Base-by-base conservation (phyloP, 2,797 vertebrate genomes). In the Muscicapa striata region DNA sequence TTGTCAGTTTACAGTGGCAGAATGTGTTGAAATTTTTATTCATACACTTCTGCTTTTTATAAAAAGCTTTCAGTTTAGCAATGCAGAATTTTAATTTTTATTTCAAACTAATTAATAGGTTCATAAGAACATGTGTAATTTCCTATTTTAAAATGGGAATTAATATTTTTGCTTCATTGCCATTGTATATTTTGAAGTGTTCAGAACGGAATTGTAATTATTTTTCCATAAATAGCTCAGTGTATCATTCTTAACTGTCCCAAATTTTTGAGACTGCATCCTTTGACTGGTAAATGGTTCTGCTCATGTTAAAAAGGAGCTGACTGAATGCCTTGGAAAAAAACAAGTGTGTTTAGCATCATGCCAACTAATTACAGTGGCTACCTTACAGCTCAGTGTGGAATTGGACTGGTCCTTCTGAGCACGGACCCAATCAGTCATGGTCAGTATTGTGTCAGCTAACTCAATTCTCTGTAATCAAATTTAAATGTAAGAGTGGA, bases 381-480 rank as follows among this genome's bases (percentile, higher is more conserved):
- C 79, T 89, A 59, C 82, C 76, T 92, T 84, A 87, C 54, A 96
- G 87, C 79, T 91, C 76, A 32, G 0, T 30, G 32, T 36, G 64
- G 88, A 89, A 90, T 88, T 86, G 54, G 64, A 81, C 54, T 90
- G 91, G 91, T 90, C 87, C 93, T 92, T 87, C 89, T 84, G 51
- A 90, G 79, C 89, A 84, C 3, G 0, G 87, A 94, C 76, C 79
- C 62, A 93, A 91, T 96, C 91, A 94, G 91, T 96, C 94, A 81
- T 95, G 94, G 89, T 93, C 93, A 84, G 49, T 86, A 62, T 78
- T 83, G 57, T 94, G 93, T 83, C 93, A 89, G 84, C 81, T 94
- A 94, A 94, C 90, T 89, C 90, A 95, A 95, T 94, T 97, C 90
- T 84, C 92, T 68, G 81, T 95, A 94, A 95, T 97, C 78, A 92